Evolutionary conservation across 2,888 invertebrate species (phyloP), one percentile per base, ranked within the genome.

Genomic region (Podotricha telesiphe): DNA sequence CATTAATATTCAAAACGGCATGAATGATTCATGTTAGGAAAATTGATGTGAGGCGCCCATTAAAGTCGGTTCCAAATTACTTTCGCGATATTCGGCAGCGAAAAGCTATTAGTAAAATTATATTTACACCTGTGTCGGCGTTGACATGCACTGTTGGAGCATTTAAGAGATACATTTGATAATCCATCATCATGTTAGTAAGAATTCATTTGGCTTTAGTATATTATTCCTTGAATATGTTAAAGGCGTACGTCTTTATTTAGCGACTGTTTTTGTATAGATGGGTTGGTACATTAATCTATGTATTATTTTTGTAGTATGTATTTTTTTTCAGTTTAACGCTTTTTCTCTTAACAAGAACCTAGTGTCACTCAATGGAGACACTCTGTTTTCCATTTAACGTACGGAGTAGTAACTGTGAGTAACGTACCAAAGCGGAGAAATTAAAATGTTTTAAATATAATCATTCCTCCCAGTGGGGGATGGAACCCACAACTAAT

Each of bases 21-120:
- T 72, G 69, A 72, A 72, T 72, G 64, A 69, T 72, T 70, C 70
- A 70, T 67, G 63, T 58, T 40, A 64, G 45, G 67, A 70, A 67
- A 63, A 67, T 70, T 67, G 45, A 70, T 70, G 69, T 68, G 66
- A 67, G 70, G 55, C 70, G 64, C 64, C 66, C 67, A 68, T 73
- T 73, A 70, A 68, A 70, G 61, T 65, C 68, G 67, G 34, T 68
- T 56, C 64, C 65, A 68, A 73, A 73, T 73, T 70, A 73, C 71
- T 70, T 70, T 68, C 68, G 47, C 66, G 45, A 69, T 64, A 61
- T 68, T 69, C 68, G 63, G 40, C 65, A 56, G 71, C 50, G 68
- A 70, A 67, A 64, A 62, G 56, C 68, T 61, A 72, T 69, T 72
- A 69, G 71, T 59, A 37, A 40, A 69, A 67, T 66, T 65, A 69